phyloP scores from a whole-genome alignment of 1,140 invertebrate species.

The Gyrodactylus salaris region DNA sequence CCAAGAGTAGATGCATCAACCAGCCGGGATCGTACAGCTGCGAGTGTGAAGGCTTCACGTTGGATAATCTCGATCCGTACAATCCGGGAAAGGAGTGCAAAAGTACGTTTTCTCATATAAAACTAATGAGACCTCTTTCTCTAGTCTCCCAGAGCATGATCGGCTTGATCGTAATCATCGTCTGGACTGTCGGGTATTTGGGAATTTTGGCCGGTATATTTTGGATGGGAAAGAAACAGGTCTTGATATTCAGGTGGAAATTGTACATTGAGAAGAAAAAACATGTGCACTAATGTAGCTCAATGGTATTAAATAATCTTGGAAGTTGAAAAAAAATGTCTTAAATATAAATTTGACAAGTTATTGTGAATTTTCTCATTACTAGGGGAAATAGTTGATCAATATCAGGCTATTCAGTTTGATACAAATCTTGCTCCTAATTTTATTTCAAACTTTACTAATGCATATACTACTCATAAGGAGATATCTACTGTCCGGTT shows the following conservation, averaged over 20 bases:
- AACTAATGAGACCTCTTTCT: not conserved
- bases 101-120: not conserved
- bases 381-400: not conserved
- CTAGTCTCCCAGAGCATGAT: not conserved
- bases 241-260: not conserved
- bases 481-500: too few species aligned
- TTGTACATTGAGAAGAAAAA: too few species aligned
- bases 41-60: not conserved
- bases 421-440: not conserved
- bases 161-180: not conserved
- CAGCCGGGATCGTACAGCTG: not conserved
- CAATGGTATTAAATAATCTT: too few species aligned
- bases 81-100: not conserved
- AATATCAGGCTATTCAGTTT: not conserved
- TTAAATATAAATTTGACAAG: not conserved
- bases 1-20: not conserved
- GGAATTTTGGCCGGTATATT: not conserved
- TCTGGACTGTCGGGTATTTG: not conserved
- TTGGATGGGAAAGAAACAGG: not conserved
- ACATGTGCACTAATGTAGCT: too few species aligned
- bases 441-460: not conserved
- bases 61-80: not conserved
- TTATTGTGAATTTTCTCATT: not conserved
- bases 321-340: too few species aligned
- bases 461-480: not conserved